Conservation (phyloP, 2,888 invertebrate species). For the Oeneis ivallda region DNA sequence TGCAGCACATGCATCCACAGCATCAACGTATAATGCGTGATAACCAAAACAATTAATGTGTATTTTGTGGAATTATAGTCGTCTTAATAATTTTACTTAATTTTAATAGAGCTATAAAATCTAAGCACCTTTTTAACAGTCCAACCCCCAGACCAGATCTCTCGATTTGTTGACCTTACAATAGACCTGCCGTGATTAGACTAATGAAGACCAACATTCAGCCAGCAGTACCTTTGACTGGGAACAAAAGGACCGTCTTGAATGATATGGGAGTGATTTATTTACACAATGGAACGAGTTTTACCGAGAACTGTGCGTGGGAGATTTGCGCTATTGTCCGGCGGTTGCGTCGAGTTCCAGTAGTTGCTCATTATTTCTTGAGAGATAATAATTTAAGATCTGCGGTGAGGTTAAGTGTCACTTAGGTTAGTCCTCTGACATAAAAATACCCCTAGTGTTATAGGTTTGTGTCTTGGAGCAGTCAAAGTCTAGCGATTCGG, state of each 20-base stretch:
- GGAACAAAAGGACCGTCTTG: conserved; percentile 14
- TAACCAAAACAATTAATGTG: too few relatives aligned
- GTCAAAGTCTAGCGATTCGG: too few relatives aligned
- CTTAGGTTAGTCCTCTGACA: neutral
- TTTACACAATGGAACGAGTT: conserved; percentile 1
- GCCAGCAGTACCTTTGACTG: neutral
- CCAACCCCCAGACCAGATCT: neutral
- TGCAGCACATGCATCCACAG: too few relatives aligned
- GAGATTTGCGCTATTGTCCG: neutral
- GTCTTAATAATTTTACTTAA: neutral
- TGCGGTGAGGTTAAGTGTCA: neutral
- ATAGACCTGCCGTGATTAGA: conserved; percentile 3
- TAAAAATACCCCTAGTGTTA: too few relatives aligned
- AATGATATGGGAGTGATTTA: conserved; percentile 10
- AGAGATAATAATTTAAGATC: neutral
- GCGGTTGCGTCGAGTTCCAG: too few relatives aligned
- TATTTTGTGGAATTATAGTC: too few relatives aligned
- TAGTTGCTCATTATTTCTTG: conserved; percentile 8
- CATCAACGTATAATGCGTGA: too few relatives aligned
- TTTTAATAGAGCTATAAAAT: neutral
- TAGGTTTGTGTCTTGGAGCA: too few relatives aligned
- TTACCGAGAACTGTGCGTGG: conserved; percentile 3
- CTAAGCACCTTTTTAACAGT: neutral
- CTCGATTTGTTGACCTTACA: neutral
- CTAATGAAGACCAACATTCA: conserved; percentile 15